Conservation (phyloP, 2,888 invertebrate genomes). For the Elegia similella region DNA sequence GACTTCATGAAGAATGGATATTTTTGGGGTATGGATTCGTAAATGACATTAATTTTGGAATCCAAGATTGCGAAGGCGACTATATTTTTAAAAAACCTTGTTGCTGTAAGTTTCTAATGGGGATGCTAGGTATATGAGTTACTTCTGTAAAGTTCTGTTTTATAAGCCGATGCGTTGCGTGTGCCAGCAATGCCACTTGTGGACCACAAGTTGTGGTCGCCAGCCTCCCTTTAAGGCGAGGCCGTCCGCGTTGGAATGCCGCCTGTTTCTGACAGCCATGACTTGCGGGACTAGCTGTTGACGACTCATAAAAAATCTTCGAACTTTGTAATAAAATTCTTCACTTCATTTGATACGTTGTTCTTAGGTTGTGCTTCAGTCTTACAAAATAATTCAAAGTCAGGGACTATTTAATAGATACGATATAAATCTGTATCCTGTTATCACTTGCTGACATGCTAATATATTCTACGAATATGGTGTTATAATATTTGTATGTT, state of each 20-base stretch:
- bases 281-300: constrained; percentile 14
- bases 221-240: constrained; percentile 62
- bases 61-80: too few relatives aligned
- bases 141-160: constrained; percentile 1
- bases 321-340: background rate
- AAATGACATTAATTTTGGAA: too few relatives aligned
- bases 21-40: too few relatives aligned
- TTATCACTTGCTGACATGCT: too few relatives aligned
- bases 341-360: background rate
- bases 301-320: constrained; percentile 6
- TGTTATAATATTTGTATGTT: too few relatives aligned
- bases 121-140: background rate
- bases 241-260: constrained; percentile 72
- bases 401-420: background rate
- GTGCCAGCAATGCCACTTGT: constrained; percentile 43
- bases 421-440: too few relatives aligned
- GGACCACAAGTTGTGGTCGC: constrained; percentile 39
- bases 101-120: background rate
- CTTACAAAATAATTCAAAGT: background rate
- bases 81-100: too few relatives aligned
- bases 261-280: constrained; percentile 36
- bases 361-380: background rate
- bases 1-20: too few relatives aligned
- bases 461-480: too few relatives aligned
- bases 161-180: constrained; percentile 18